Evolutionary conservation across 2,888 invertebrate genomes (phyloP), one percentile per base, ranked within the genome.

Genomic region (Slavum lentiscoides): DNA sequence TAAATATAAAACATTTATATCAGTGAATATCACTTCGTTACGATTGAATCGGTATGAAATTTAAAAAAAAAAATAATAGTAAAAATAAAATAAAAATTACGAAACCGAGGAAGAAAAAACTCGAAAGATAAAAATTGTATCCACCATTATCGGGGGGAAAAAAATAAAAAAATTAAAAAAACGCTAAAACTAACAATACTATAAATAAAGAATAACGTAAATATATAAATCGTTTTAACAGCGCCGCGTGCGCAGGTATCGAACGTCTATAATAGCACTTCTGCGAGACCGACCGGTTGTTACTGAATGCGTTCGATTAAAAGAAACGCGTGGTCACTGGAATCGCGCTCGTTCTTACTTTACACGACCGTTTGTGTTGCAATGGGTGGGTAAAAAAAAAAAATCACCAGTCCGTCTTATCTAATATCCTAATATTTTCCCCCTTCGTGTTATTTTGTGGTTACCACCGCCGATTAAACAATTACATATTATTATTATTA

Each of bases 371-470:
- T n/a, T n/a, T n/a, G 30, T 21, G 59, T 61, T 43, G 59, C 59
- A 72, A 59, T 61, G 59, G 39, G 72, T 72, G 59, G 59, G 72
- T 61, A 73, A 73, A 72, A 43, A 73, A 72, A 43, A 30, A 30
- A 30, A 59, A 59, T 59, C 61, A 23, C 21, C 15, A 9, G 72
- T 17, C 23, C 9, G 43, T 21, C 39, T 61, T 61, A 73, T 61
- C 61, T 61, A 73, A 73, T 73, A 59, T 43, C 5, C 21, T 9
- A 43, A 43, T 43, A 43, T 61, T 23, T 73, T 2, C 17, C 9
- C 21, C 11, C 59, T 61, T 58, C 55, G 37, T 17, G 7, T 43
- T 43, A 6, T 30, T 30, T 30, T 43, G 43, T 7, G 4, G 43
- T 43, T 70, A 55, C 55, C 70, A 55, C 70, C 9, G 9, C 55